phyloP scores from a whole-genome alignment of 2,797 vertebrate species.

The Craterocephalus amniculus region DNA sequence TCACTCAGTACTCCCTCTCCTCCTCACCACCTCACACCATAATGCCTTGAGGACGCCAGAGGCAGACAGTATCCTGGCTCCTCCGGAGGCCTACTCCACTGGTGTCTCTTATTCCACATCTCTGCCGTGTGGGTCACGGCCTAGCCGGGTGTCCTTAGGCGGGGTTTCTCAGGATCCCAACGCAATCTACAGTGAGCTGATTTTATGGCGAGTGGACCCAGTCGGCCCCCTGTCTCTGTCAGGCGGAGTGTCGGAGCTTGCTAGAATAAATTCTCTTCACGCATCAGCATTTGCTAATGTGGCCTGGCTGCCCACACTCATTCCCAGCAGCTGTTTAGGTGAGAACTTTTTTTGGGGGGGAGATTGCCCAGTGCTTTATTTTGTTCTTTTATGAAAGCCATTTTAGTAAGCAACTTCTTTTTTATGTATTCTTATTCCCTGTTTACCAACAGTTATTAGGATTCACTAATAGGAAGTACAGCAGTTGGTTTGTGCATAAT shows the following conservation, averaged over 20 bases:
- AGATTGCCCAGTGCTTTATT: background rate
- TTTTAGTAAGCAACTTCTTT: background rate
- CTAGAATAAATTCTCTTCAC: constrained; percentile 97
- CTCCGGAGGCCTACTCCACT: constrained; percentile 39
- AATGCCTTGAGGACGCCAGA: constrained; percentile 90
- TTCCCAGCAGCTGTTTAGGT: constrained; percentile 98
- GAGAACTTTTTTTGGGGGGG: constrained; percentile 57
- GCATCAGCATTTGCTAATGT: constrained; percentile 97
- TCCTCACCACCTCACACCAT: constrained; percentile 98
- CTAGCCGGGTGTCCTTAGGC: constrained; percentile 72
- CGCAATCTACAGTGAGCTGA: constrained; percentile 96
- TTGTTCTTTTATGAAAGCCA: background rate
- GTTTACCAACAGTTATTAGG: constrained; percentile 1
- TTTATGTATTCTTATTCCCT: background rate
- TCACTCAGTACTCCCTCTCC: constrained; percentile 94
- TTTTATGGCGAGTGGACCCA: constrained; percentile 97
- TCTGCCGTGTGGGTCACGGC: constrained; percentile 60
- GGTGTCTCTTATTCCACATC: constrained; percentile 36
- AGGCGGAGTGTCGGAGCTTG: constrained; percentile 96
- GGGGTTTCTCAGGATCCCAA: constrained; percentile 89
- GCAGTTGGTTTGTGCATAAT: constrained; percentile 5
- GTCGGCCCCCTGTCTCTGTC: constrained; percentile 96
- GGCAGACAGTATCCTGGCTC: constrained; percentile 70
- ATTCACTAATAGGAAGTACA: constrained; percentile 6
- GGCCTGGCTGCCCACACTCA: constrained; percentile 95